Evolutionary conservation across 2,888 invertebrate species (phyloP).

Genomic region (Noctua comes): DNA sequence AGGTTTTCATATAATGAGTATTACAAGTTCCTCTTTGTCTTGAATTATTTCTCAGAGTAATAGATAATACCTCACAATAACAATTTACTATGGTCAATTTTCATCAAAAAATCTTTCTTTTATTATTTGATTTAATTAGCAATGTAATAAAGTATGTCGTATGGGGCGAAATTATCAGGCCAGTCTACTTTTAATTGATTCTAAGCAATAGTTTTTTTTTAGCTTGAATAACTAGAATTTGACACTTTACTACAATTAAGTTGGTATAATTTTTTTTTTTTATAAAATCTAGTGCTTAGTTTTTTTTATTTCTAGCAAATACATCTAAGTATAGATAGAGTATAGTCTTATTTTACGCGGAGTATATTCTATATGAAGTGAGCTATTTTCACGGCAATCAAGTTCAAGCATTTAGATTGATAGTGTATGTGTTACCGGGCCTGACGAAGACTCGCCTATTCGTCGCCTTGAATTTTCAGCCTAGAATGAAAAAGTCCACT

Average conservation of each 20-base stretch:
- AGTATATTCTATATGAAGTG: slow-evolving; percentile 54
- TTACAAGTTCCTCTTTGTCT: not conserved
- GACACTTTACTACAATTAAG: not conserved
- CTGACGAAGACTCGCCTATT: slow-evolving; percentile 78
- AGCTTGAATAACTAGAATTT: not conserved
- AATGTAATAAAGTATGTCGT: slow-evolving; percentile 29
- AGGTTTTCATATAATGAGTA: not conserved
- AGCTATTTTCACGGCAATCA: slow-evolving; percentile 69
- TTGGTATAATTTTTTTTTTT: not conserved
- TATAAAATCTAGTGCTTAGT: slow-evolving; percentile 50
- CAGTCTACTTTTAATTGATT: slow-evolving; percentile 31
- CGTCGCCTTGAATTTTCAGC: slow-evolving; percentile 80
- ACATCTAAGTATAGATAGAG: slow-evolving; percentile 36
- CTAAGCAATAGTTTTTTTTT: slow-evolving; percentile 28
- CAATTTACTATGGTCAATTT: not conserved
- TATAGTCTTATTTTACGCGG: slow-evolving; percentile 43
- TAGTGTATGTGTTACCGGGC: slow-evolving; percentile 76
- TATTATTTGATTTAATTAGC: not conserved
- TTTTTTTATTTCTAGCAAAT: slow-evolving; percentile 43
- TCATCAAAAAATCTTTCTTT: not conserved
- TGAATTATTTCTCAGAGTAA: not conserved
- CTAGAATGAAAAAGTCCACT: slow-evolving; percentile 78
- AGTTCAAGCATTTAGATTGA: slow-evolving; percentile 70
- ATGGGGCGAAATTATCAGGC: slow-evolving; percentile 14
- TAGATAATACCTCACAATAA: not conserved